A percentile compares a stretch with the other conserved stretches of the same genome.
These are phyloP conservation scores for Thereva nobilitata DNA, from an alignment of 2,888 invertebrate species.

Conservation along the genomic window DNA sequence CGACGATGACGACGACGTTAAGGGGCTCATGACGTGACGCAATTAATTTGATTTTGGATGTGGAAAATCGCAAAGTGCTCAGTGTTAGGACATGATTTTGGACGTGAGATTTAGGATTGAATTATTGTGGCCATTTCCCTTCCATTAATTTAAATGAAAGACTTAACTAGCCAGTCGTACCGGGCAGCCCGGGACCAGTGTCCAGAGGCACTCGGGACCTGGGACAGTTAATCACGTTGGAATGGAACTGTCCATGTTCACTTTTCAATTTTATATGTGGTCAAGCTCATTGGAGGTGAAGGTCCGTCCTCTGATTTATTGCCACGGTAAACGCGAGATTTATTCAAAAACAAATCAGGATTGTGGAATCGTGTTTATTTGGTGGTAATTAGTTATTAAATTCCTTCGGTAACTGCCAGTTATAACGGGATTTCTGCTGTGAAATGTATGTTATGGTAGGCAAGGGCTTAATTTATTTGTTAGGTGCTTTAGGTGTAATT, in stretches of 20 bases:
- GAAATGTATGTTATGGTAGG: no score
- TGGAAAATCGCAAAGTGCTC: constrained; percentile 35
- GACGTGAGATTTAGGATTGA: constrained; percentile 34
- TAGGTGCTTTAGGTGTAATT: no score
- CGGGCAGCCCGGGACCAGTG: background rate
- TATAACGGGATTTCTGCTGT: no score
- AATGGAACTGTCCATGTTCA: constrained; percentile 30
- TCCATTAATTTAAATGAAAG: constrained; percentile 35
- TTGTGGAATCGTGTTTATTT: no score
- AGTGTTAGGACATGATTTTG: constrained; percentile 33
- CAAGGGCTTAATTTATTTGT: no score
- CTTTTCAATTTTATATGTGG: constrained; percentile 34
- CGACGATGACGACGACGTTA: constrained; percentile 40
- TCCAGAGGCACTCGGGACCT: no score
- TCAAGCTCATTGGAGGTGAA: constrained; percentile 29
- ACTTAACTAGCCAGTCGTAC: constrained; percentile 21
- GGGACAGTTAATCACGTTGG: constrained; percentile 27
- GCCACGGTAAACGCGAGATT: background rate
- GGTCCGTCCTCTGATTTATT: constrained; percentile 11
- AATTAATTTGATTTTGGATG: constrained; percentile 35
- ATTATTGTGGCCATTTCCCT: constrained; percentile 35
- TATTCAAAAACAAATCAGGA: no score
- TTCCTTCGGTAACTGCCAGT: no score
- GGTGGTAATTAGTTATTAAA: no score
- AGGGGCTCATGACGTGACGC: constrained; percentile 33